Base-by-base conservation (phyloP, 2,113 vertebrate species). In the Cinclus cinclus region DNA sequence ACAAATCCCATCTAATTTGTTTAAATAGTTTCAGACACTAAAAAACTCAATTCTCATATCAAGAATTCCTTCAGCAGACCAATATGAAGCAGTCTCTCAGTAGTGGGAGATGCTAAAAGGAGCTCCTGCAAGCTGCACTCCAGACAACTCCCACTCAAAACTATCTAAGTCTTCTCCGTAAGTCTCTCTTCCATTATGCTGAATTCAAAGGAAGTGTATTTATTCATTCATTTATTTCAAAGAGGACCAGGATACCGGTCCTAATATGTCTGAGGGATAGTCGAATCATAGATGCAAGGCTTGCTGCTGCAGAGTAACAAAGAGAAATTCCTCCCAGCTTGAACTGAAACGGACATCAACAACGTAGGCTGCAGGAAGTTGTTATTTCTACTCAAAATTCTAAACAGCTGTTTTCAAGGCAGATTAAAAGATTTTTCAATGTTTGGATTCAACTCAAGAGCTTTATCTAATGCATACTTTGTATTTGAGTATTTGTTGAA, bases 401-500 rank as follows among this genome's bases (percentile, higher is more conserved):
- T 89, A 93, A 97, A 95, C 87, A 95, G 87, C 73, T 95, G 87
- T 88, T 97, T 96, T 94, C 91, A 94, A 90, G 67, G 64, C 89
- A 93, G 78, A 90, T 95, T 93, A 79, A 88, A 89, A 89, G 91
- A 95, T 93, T 92, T 84, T 95, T 95, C 93, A 97, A 63, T 70
- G 83, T 90, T 89, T 96, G 92, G 93, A 96, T 74, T 91, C 74
- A 93, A 90, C 39, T 94, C 89, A 95, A 96, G 55, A 93, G 80
- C 83, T 97, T 94, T 96, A 98, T 96, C 89, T 87, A 95, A 93
- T 90, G 65, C 73, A 93, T 94, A 90, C 88, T 96, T 95, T 96
- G 90, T 87, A 95, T 92, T 95, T 95, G 94, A 97, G 78, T 93
- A 93, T 96, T 97, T 95, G 96, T 97, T 83, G 88, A 96, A 96